Evolutionary conservation across 2,797 vertebrate species (phyloP), one percentile per base, ranked within the genome.

Genomic region (Rhynchotus rufescens): DNA sequence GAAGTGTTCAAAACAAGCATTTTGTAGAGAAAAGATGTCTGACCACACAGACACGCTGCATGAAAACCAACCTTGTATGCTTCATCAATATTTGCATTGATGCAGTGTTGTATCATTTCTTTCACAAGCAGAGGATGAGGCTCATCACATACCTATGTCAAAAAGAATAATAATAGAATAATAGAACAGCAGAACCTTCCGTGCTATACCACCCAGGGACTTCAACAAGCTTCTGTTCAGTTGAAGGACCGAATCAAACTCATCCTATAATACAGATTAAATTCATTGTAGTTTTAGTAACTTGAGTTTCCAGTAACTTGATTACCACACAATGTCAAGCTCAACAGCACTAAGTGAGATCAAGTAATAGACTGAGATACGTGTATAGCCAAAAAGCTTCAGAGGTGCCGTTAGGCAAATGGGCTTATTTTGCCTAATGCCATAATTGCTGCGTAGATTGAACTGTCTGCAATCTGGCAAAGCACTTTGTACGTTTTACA

Each of bases 121-220:
- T 99, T 99, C 95, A 99, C 99, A 68, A 99, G 97, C 95, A 99
- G 97, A 1, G 99, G 99, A 88, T 99, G 99, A 8, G 99, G 99
- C 95, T 99, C 99, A 0, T 99, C 99, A 32, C 99, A 99, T 30
- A 99, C 99, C 98, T 99, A 60, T 12, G 38, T 52, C 51, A n/a
- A 75, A 78, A 7, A 59, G 32, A 66, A 75, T 21, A 59, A 7
- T n/a, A 45, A 8, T 5, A 76, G 47, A 72, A 64, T 25, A 54
- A 5, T 15, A 73, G 6, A 83, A 75, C 5, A 45, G 4, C 9
- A 36, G 36, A 36, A 36, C 36, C 36, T 36, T 66, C 49, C n/a
- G 40, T 5, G 7, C 62, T 44, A 20, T 19, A 73, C 78, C 36
- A 5, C n/a, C 32, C 56, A 45, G 42, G 34, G 40, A 73, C 64